phyloP scores from a whole-genome alignment of 92 coral and sea anemone species.

The Blastomussa wellsi region DNA sequence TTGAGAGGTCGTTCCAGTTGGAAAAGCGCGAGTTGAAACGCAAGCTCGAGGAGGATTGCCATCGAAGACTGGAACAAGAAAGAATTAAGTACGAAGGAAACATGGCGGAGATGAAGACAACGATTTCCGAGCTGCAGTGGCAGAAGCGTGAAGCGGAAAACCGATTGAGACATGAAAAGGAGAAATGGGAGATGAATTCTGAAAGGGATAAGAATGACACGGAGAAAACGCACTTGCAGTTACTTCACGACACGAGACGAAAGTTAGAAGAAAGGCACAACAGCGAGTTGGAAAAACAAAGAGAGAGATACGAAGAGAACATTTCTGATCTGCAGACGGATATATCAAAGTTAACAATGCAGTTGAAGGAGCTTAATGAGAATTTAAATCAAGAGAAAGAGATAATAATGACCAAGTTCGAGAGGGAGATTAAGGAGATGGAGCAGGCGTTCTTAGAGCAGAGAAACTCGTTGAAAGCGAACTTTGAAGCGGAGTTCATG shows the following conservation, averaged over 20 bases:
- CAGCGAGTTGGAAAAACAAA: slow-evolving; percentile 73
- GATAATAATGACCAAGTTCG: slow-evolving; percentile 80
- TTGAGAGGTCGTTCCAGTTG: slow-evolving; percentile 70
- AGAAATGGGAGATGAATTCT: slow-evolving; percentile 77
- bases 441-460: slow-evolving; percentile 85
- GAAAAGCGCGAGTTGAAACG: slow-evolving; percentile 84
- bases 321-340: slow-evolving; percentile 78
- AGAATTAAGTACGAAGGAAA: slow-evolving; percentile 70
- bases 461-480: slow-evolving; percentile 70
- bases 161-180: slow-evolving; percentile 79
- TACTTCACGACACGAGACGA: slow-evolving; percentile 70
- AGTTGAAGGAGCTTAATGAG: slow-evolving; percentile 88
- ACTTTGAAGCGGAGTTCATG: slow-evolving; percentile 81
- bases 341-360: slow-evolving; percentile 83
- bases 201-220: slow-evolving; percentile 87
- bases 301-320: slow-evolving; percentile 83
- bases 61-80: slow-evolving; percentile 75
- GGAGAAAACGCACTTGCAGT: slow-evolving; percentile 74
- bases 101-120: slow-evolving; percentile 72
- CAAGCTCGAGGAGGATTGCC: slow-evolving; percentile 79
- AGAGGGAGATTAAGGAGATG: slow-evolving; percentile 88
- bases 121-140: slow-evolving; percentile 89
- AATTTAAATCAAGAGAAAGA: slow-evolving; percentile 90
- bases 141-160: slow-evolving; percentile 89
- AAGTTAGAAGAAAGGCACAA: slow-evolving; percentile 69